Percentiles rank a stretch among this genome's conserved stretches.
Conservation (phyloP, 2,888 invertebrate genomes). For the Aporophyla nigra region DNA sequence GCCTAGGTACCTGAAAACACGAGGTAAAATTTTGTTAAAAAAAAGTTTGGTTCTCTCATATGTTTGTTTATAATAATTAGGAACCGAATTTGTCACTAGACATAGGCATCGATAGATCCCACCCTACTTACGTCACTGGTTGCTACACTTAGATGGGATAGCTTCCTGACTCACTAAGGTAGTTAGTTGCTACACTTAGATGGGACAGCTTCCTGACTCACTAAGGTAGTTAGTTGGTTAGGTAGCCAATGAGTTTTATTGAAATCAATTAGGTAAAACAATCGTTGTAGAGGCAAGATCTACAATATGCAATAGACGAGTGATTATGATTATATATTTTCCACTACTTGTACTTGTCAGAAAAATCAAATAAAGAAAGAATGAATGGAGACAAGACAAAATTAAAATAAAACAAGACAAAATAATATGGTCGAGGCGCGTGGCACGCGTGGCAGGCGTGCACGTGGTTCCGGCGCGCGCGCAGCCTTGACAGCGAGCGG, state of each 20-base stretch:
- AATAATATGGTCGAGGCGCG: background rate
- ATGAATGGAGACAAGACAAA: background rate
- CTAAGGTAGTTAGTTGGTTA: background rate
- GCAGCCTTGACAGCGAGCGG: conserved; percentile 33
- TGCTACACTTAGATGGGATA: too few relatives aligned
- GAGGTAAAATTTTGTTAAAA: too few relatives aligned
- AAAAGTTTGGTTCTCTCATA: too few relatives aligned
- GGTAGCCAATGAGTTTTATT: background rate
- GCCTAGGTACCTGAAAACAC: too few relatives aligned
- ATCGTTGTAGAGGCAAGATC: background rate
- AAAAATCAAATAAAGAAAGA: background rate
- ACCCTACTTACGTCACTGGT: background rate
- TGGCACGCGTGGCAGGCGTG: background rate
- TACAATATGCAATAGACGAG: background rate
- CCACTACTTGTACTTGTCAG: background rate
- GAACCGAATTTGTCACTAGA: background rate
- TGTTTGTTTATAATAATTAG: background rate
- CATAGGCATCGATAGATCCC: background rate
- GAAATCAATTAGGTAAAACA: background rate
- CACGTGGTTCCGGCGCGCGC: background rate
- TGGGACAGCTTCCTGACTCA: background rate
- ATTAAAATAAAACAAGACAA: background rate
- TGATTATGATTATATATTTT: background rate
- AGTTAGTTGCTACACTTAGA: too few relatives aligned
- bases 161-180: background rate